Evolutionary conservation across 2,888 invertebrate genomes (phyloP).

Genomic region (Eupithecia tripunctaria): DNA sequence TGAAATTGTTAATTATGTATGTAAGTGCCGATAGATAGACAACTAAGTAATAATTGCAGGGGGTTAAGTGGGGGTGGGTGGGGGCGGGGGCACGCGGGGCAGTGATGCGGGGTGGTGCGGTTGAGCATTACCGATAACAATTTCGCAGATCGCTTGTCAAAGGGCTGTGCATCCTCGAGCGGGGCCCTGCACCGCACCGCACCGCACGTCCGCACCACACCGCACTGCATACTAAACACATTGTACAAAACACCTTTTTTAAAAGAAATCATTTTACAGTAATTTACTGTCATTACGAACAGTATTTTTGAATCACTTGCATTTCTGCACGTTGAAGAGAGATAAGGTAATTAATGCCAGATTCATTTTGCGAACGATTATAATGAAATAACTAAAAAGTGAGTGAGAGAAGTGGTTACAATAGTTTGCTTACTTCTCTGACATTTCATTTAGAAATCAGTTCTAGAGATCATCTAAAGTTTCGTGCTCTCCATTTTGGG

Average conservation of each 20-base stretch:
- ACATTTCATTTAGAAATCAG: too few relatives aligned
- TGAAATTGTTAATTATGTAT: background rate
- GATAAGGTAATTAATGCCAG: background rate
- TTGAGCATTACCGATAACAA: slow-evolving; percentile 40
- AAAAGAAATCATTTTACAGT: background rate
- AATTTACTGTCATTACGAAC: background rate
- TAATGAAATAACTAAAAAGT: too few relatives aligned
- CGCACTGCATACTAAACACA: background rate
- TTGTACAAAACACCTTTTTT: background rate
- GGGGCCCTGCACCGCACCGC: background rate
- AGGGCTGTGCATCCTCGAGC: slow-evolving; percentile 19
- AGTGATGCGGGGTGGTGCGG: slow-evolving; percentile 38
- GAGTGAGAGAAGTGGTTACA: too few relatives aligned
- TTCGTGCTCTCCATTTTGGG: too few relatives aligned
- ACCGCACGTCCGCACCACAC: background rate
- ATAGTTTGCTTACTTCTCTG: too few relatives aligned
- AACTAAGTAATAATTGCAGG: slow-evolving; percentile 3
- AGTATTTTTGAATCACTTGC: background rate
- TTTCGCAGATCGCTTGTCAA: slow-evolving; percentile 42
- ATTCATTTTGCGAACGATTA: background rate
- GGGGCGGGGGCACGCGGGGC: background rate
- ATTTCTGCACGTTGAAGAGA: background rate
- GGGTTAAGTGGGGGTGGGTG: background rate
- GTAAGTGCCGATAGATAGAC: background rate
- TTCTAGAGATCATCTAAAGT: too few relatives aligned